Evolutionary conservation across 1,140 invertebrate genomes (phyloP).

Genomic region (Bombyx mori): DNA sequence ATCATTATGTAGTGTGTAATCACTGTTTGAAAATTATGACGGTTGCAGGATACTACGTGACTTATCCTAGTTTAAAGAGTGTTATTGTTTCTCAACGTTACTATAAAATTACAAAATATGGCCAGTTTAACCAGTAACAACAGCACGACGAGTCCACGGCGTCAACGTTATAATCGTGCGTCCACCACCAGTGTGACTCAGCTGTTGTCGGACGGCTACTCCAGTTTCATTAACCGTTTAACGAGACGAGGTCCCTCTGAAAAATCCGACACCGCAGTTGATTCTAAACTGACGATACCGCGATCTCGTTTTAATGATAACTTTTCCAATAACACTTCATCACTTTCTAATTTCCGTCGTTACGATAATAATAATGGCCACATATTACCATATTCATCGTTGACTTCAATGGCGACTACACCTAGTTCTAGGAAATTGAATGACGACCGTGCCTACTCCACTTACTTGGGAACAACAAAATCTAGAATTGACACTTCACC

Average conservation of each 20-base stretch:
- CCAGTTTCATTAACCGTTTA: conserved; percentile 83
- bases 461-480: conserved; percentile 47
- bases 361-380: conserved; percentile 57
- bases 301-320: conserved; percentile 60
- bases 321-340: conserved; percentile 46
- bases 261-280: conserved; percentile 46
- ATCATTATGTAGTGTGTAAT: background rate
- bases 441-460: conserved; percentile 53
- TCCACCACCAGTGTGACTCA: conserved; percentile 87
- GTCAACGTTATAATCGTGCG: conserved; percentile 79
- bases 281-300: conserved; percentile 39
- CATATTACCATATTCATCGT: conserved; percentile 47
- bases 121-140: conserved; percentile 39
- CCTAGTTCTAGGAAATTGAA: conserved; percentile 39
- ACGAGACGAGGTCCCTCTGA: conserved; percentile 82
- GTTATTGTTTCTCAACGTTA: conserved; percentile 19
- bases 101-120: conserved; percentile 32
- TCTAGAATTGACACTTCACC: conserved; percentile 52
- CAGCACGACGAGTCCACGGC: conserved; percentile 60
- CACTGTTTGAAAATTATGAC: conserved; percentile 39
- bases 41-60: conserved; percentile 39
- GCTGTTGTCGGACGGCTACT: conserved; percentile 86
- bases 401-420: conserved; percentile 30
- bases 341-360: conserved; percentile 48
- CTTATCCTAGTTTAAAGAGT: conserved; percentile 49